Conservation (phyloP, 2,113 vertebrate species). For the Thamnophis sirtalis region DNA sequence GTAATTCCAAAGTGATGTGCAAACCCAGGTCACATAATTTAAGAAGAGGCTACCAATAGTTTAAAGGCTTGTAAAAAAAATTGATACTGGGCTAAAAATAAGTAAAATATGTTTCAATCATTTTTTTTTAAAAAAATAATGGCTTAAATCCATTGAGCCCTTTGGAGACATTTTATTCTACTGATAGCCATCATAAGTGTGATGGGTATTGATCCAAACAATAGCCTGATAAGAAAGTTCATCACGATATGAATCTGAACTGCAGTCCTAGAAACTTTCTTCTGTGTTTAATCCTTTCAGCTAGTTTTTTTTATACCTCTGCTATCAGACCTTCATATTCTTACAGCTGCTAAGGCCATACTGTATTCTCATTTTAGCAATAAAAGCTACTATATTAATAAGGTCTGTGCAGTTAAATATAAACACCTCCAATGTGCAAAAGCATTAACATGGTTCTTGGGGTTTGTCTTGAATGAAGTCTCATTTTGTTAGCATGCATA, state of each 20-base stretch:
- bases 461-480: not conserved
- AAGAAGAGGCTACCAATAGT: not conserved
- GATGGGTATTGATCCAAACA: conserved; percentile 11
- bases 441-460: not conserved
- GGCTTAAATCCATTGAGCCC: not conserved
- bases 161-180: conserved; percentile 25
- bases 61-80: not conserved
- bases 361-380: not conserved
- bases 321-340: not conserved
- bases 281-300: conserved; percentile 22
- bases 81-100: not conserved
- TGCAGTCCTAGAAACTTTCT: conserved; percentile 5
- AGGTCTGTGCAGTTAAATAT: not conserved
- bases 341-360: not conserved
- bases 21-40: not conserved
- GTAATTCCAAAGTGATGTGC: not conserved
- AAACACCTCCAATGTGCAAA: not conserved
- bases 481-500: not conserved
- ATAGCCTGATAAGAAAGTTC: conserved; percentile 34
- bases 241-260: conserved; percentile 14
- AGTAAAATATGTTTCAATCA: not conserved
- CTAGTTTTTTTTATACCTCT: not conserved
- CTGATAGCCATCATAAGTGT: conserved; percentile 26
- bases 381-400: not conserved
- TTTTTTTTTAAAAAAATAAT: not conserved